phyloP scores from a whole-genome alignment of 2,797 vertebrate species.

The Microctenopoma steveboyesi region DNA sequence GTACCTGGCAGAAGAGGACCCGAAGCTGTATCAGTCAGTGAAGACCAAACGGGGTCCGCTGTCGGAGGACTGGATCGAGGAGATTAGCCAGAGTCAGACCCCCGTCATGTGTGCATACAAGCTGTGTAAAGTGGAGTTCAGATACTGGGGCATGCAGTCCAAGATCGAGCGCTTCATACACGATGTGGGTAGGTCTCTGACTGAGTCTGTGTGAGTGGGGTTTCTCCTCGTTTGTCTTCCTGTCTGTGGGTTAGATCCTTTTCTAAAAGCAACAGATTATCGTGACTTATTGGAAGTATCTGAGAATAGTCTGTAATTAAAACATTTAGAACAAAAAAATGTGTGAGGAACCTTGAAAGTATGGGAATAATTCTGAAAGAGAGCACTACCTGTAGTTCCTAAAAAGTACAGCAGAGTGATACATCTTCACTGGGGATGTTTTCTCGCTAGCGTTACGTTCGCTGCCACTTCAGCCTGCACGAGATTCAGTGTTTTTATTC shows the following conservation, averaged over 20 bases:
- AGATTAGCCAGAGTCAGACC: slow-evolving; percentile 84
- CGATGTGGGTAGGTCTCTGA: slow-evolving; percentile 77
- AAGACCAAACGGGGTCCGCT: slow-evolving; percentile 94
- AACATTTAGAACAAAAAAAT: too few species aligned
- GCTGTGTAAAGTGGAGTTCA: slow-evolving; percentile 98
- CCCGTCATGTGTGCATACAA: slow-evolving; percentile 99
- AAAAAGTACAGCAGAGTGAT: too few species aligned
- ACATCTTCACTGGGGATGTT: too few species aligned
- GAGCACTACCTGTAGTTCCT: too few species aligned
- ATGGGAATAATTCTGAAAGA: too few species aligned
- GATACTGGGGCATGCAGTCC: slow-evolving; percentile 99
- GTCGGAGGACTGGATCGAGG: slow-evolving; percentile 93
- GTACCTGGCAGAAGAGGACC: slow-evolving; percentile 95
- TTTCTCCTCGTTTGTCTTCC: too few species aligned
- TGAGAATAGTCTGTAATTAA: too few species aligned
- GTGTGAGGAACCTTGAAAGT: too few species aligned
- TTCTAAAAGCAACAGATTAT: too few species aligned
- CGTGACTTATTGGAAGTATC: too few species aligned
- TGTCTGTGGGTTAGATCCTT: too few species aligned
- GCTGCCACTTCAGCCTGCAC: not conserved
- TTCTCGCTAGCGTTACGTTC: not conserved
- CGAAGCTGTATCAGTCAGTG: slow-evolving; percentile 90
- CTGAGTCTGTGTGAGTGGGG: too few species aligned
- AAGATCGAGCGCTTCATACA: slow-evolving; percentile 99
- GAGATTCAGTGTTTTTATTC: not conserved